Conservation (phyloP, 2,888 invertebrate species). For the Drosophila longiperda region DNA sequence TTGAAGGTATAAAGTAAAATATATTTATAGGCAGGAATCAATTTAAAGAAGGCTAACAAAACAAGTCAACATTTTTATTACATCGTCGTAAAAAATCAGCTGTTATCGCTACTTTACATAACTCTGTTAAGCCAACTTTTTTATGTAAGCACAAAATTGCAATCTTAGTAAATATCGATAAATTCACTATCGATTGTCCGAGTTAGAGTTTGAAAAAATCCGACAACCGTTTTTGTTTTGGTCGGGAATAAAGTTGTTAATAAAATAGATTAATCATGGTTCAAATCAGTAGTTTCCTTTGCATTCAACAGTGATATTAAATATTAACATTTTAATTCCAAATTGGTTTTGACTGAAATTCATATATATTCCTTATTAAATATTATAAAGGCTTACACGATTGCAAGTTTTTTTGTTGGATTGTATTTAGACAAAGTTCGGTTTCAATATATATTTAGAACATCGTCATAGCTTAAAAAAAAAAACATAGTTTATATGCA, state of each 20-base stretch:
- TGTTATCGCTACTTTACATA: neutral
- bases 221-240: too few species aligned
- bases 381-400: neutral
- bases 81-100: neutral
- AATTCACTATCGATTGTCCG: neutral
- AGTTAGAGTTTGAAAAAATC: neutral
- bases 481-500: conserved; percentile 32
- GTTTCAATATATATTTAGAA: conserved; percentile 42
- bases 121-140: neutral
- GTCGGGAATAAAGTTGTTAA: neutral
- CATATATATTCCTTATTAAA: neutral
- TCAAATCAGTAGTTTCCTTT: neutral
- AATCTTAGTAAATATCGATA: neutral
- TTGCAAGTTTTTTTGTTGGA: neutral
- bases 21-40: neutral
- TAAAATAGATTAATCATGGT: neutral
- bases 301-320: neutral
- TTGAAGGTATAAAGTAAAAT: neutral
- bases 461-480: conserved; percentile 48
- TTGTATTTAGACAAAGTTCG: neutral
- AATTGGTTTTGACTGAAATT: neutral
- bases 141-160: neutral
- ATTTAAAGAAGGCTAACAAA: neutral
- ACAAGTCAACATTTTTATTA: neutral
- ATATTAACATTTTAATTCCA: neutral